Evolutionary conservation across 2,797 vertebrate genomes (phyloP), one percentile per base, ranked within the genome.

Genomic region (Serranus cabrilla): DNA sequence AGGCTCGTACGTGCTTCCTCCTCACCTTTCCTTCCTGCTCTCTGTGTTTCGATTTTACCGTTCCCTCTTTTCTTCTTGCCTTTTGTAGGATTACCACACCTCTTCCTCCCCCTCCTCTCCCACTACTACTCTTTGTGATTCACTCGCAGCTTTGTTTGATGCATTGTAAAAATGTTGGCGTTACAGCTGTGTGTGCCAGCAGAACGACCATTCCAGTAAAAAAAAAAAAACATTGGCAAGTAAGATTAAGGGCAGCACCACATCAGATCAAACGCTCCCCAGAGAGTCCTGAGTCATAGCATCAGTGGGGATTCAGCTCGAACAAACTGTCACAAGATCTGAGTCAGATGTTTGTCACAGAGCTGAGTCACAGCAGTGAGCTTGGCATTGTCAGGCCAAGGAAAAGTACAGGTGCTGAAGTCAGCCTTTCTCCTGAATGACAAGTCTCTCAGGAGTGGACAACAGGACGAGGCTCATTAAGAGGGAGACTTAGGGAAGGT

Each of bases 331-430:
- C 86, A 81, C 68, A 73, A 75, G 78, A 59, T 88, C 80, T 86
- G 82, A 90, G 71, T 90, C 85, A 84, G 71, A 83, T 80, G 74
- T 83, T 83, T 82, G 76, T 87, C 75, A 69, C 71, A 45, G 4
- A 63, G 78, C 67, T 90, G 89, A 90, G 77, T 92, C 88, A 90
- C 63, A 59, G 62, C 65, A 66, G 57, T 27, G 71, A 81, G 72
- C 57, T 52, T 25, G 64, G 46, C 61, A 11, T 81, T 43, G 73
- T 74, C 34, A 27, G 73, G 71, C 39, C 54, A 51, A 50, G 50
- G 71, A 79, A 85, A 82, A 81, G 27, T 84, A 70, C 71, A 86
- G 74, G 77, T 81, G 79, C 81, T 75, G 54, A 78, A 81, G 69
- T 83, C 74, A 74, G 81, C 59, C 25, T 47, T 83, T 64, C 40